Conservation (phyloP, 1,140 invertebrate species). For the Leptinotarsa defecta region DNA sequence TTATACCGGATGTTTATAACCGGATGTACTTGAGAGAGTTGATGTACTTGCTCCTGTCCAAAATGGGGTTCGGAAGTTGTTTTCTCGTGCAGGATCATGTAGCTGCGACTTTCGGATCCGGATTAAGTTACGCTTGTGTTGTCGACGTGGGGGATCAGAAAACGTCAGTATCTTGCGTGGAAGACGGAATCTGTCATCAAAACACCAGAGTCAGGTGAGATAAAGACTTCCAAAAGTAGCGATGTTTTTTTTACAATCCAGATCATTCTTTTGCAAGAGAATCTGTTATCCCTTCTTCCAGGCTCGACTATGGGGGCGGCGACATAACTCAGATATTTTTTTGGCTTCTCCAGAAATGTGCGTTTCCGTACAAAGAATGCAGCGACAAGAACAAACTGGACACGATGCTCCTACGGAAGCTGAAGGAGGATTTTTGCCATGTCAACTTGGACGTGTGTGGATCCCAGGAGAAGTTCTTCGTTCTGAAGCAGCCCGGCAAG, state of each 20-base stretch:
- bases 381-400: slow-evolving; percentile 72
- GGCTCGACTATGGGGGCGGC: slow-evolving; percentile 86
- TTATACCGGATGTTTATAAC: slow-evolving; percentile 91
- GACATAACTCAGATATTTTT: slow-evolving; percentile 86
- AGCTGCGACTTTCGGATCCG: slow-evolving; percentile 91
- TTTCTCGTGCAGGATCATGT: slow-evolving; percentile 87
- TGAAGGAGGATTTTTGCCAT: slow-evolving; percentile 91
- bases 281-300: slow-evolving; percentile 19
- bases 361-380: slow-evolving; percentile 85
- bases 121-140: slow-evolving; percentile 89
- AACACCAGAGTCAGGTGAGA: slow-evolving; percentile 70
- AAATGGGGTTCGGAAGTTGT: slow-evolving; percentile 87
- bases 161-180: slow-evolving; percentile 93
- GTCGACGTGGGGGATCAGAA: slow-evolving; percentile 96
- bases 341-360: slow-evolving; percentile 85
- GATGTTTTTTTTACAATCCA: not conserved
- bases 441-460: slow-evolving; percentile 88
- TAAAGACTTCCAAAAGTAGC: not conserved
- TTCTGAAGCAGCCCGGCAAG: slow-evolving; percentile 73
- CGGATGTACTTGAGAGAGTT: slow-evolving; percentile 85
- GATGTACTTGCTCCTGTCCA: slow-evolving; percentile 77
- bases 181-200: slow-evolving; percentile 92
- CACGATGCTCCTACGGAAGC: slow-evolving; percentile 75
- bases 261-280: not conserved
- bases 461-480: slow-evolving; percentile 78